A percentile compares a stretch with the other conserved stretches of the same genome.
phyloP scores from a whole-genome alignment of 2,888 invertebrate genomes.

The Oscheius sp. region DNA sequence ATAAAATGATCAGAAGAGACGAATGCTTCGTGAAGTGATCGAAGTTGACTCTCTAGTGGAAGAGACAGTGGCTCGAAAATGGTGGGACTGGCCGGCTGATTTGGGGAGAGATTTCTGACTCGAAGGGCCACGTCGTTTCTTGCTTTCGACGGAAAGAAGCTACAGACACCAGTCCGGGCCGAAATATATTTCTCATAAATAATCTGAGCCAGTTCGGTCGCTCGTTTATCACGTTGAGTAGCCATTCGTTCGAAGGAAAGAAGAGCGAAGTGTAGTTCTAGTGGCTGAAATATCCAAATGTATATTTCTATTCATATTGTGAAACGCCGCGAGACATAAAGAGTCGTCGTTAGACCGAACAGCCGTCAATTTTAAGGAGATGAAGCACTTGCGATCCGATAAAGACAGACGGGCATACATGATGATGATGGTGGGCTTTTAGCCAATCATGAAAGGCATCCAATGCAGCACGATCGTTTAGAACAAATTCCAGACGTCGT shows the following conservation, averaged over 20 bases:
- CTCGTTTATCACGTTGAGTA: constrained; percentile 44
- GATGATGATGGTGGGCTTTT: constrained; percentile 24
- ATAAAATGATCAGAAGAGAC: constrained; percentile 61
- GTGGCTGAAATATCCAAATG: constrained; percentile 51
- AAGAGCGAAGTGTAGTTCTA: constrained; percentile 62
- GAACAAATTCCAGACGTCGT: constrained; percentile 54
- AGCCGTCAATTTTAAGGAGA: background rate
- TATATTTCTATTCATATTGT: background rate
- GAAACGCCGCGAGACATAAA: background rate
- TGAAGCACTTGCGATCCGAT: background rate
- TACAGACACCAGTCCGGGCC: constrained; percentile 49
- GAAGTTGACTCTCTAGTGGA: constrained; percentile 38
- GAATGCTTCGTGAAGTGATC: constrained; percentile 60
- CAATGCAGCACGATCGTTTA: constrained; percentile 48
- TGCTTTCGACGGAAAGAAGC: constrained; percentile 45
- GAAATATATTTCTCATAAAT: constrained; percentile 58
- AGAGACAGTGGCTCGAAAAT: constrained; percentile 21
- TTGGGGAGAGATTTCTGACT: constrained; percentile 8
- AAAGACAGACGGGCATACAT: constrained; percentile 11
- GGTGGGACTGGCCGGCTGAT: constrained; percentile 25
- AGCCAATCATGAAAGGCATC: constrained; percentile 55
- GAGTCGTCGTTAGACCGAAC: background rate
- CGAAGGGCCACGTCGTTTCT: constrained; percentile 44
- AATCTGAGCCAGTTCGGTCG: constrained; percentile 51
- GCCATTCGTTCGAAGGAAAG: constrained; percentile 59